Evolutionary conservation across 2,113 vertebrate species (phyloP).

Genomic region (Amphiprion percula): DNA sequence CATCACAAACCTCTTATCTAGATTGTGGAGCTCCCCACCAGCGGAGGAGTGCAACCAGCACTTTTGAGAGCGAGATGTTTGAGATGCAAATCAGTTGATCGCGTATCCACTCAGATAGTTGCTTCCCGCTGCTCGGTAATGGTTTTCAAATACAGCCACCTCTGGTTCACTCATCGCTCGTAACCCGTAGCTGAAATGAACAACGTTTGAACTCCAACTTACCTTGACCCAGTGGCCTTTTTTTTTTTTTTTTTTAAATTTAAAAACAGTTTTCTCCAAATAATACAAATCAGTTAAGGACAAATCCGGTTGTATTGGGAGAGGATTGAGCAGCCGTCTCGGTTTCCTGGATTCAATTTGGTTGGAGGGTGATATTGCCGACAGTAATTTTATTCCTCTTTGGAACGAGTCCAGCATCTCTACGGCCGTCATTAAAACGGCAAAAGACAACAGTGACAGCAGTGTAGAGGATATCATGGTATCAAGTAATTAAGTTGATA

Average conservation of each 20-base stretch:
- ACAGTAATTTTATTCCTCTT: constrained; percentile 35
- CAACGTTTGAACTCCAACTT: constrained; percentile 5
- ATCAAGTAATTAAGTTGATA: constrained; percentile 73
- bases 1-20: constrained; percentile 59
- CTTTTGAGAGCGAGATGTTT: constrained; percentile 26
- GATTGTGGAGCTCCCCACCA: constrained; percentile 52
- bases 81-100: constrained; percentile 43
- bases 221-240: neutral
- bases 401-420: constrained; percentile 33
- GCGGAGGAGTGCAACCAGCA: neutral
- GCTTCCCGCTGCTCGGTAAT: constrained; percentile 41
- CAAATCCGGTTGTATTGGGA: neutral
- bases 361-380: constrained; percentile 25
- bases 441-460: constrained; percentile 33
- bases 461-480: constrained; percentile 36
- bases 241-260: neutral
- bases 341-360: constrained; percentile 20
- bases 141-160: constrained; percentile 2
- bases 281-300: constrained; percentile 3
- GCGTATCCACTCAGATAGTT: neutral
- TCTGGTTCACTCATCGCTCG: constrained; percentile 6
- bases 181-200: constrained; percentile 11
- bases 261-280: neutral
- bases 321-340: constrained; percentile 15
- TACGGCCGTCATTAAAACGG: constrained; percentile 47